A percentile compares a stretch with the other conserved stretches of the same genome.
Conservation (phyloP, 2,888 invertebrate species). For the Aphodius sticticus region DNA sequence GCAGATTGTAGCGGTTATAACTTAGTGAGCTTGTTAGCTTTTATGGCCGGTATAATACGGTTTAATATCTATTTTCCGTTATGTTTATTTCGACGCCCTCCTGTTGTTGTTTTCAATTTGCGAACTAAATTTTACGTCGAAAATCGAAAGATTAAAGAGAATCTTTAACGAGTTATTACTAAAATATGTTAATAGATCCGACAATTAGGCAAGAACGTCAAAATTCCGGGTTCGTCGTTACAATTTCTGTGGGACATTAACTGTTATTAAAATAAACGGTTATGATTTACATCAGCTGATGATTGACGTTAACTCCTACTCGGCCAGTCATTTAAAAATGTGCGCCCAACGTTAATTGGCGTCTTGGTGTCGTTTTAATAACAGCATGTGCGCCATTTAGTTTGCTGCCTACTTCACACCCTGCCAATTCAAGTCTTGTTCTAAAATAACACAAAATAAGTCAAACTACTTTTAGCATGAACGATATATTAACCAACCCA, state of each 20-base stretch:
- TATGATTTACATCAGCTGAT: not conserved
- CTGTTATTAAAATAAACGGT: not conserved
- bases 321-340: not conserved
- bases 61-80: constrained; percentile 32
- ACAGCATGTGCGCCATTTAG: not conserved
- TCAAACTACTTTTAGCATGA: not conserved
- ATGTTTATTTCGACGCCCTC: no score
- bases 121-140: no score
- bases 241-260: not conserved
- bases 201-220: not conserved
- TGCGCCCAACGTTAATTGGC: not conserved
- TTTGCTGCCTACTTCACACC: not conserved
- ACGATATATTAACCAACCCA: no score
- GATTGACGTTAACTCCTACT: not conserved
- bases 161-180: not conserved
- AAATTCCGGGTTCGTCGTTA: not conserved
- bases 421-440: not conserved
- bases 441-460: not conserved
- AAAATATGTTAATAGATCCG: not conserved
- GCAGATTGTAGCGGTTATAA: constrained; percentile 38
- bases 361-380: not conserved
- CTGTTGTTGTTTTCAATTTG: no score
- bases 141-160: not conserved
- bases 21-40: constrained; percentile 32
- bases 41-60: constrained; percentile 33